Percentiles rank a stretch among this genome's conserved stretches.
Evolutionary conservation across 2,113 vertebrate species (phyloP).

Genomic region (Cervus canadensis): DNA sequence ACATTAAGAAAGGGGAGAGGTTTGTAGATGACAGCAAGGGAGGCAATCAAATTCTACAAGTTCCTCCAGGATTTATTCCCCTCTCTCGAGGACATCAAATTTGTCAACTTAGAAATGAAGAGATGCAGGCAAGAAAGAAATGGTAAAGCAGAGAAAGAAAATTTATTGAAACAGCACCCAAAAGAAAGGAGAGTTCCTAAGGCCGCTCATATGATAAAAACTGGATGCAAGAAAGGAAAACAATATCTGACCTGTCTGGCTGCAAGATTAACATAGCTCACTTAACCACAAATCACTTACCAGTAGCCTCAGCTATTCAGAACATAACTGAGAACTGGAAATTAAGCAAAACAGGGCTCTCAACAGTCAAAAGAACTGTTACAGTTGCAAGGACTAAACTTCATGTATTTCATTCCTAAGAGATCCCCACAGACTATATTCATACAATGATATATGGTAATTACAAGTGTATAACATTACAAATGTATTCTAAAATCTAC

Average conservation of each 20-base stretch:
- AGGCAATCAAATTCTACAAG: not conserved
- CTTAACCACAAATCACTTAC: not conserved
- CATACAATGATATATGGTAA: not conserved
- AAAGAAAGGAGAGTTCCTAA: not conserved
- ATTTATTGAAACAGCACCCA: not conserved
- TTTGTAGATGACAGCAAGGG: not conserved
- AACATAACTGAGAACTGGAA: slow-evolving; percentile 2
- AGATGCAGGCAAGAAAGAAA: not conserved
- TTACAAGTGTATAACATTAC: not conserved
- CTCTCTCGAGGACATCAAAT: not conserved
- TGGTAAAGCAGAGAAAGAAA: not conserved
- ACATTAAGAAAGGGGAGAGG: not conserved
- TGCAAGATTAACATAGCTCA: not conserved
- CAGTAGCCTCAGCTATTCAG: slow-evolving; percentile 4
- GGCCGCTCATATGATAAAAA: not conserved
- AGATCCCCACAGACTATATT: not conserved
- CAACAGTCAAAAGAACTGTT: not conserved
- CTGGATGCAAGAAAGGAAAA: not conserved
- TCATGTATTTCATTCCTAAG: not conserved
- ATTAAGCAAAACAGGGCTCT: not conserved
- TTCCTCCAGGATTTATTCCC: not conserved
- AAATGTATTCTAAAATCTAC: not conserved
- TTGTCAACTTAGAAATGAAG: not conserved
- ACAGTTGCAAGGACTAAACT: not conserved
- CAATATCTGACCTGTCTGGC: not conserved